Evolutionary conservation across 2,888 invertebrate species (phyloP).

Genomic region (Cheiracanthium punctorium): DNA sequence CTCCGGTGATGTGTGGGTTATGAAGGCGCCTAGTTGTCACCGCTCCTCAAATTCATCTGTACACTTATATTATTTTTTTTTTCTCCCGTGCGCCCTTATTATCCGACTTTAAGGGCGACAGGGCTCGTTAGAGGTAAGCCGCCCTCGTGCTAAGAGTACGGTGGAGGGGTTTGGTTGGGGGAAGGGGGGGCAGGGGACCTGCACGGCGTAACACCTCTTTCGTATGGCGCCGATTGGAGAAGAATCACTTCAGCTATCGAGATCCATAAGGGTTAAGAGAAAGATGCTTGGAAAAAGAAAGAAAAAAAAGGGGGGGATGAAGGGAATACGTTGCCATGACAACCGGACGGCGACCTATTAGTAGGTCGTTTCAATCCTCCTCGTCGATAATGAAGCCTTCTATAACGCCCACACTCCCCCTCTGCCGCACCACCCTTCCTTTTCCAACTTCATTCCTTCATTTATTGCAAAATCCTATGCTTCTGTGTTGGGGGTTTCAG

Average conservation of each 20-base stretch:
- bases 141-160: conserved; percentile 22
- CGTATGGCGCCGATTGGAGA: conserved; percentile 52
- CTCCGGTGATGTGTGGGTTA: background rate
- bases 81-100: conserved; percentile 39
- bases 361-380: conserved; percentile 68
- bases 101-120: conserved; percentile 63
- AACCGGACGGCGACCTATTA: conserved; percentile 69
- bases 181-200: background rate
- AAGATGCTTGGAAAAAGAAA: conserved; percentile 19
- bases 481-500: background rate
- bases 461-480: conserved; percentile 62
- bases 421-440: background rate
- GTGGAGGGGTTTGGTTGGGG: too few species aligned
- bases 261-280: conserved; percentile 63
- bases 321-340: conserved; percentile 62
- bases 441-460: conserved; percentile 46
- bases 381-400: conserved; percentile 68
- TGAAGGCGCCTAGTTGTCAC: conserved; percentile 9
- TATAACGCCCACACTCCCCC: conserved; percentile 26
- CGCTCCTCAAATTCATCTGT: conserved; percentile 17
- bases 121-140: conserved; percentile 66
- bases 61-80: background rate
- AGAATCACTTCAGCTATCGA: conserved; percentile 64
- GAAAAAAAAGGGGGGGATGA: conserved; percentile 24
- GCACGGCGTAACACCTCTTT: conserved; percentile 51